Conservation (phyloP, 2,113 vertebrate species). For the Xenus cinereus region DNA sequence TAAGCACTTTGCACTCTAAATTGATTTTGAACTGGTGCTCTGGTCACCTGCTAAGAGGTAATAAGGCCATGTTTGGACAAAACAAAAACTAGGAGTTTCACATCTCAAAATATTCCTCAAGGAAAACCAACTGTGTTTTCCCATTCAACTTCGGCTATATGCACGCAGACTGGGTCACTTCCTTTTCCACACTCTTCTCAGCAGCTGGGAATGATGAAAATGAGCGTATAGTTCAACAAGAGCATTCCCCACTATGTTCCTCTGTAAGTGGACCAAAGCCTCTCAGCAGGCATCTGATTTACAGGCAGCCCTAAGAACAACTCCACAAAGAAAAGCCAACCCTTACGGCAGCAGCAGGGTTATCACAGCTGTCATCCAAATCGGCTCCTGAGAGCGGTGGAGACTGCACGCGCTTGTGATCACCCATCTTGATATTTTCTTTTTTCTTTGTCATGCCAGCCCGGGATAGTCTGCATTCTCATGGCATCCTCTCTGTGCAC, state of each 20-base stretch:
- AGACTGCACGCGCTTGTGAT: not conserved
- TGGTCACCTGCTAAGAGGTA: not conserved
- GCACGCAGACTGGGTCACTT: rapidly evolving
- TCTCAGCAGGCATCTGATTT: not conserved
- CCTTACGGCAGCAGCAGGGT: not conserved
- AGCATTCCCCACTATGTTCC: not conserved
- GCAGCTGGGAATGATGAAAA: not conserved
- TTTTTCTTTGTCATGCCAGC: not conserved
- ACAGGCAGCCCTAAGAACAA: not conserved
- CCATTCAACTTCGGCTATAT: rapidly evolving
- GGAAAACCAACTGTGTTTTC: not conserved
- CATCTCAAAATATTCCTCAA: not conserved
- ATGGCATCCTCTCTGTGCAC: rapidly evolving
- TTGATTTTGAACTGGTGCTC: not conserved
- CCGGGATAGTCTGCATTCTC: not conserved
- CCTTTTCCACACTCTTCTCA: not conserved
- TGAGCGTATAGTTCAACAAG: not conserved
- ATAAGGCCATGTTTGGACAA: not conserved
- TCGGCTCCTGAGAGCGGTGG: not conserved
- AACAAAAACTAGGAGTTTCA: not conserved
- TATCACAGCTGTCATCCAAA: not conserved
- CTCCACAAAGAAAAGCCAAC: not conserved
- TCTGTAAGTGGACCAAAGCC: not conserved
- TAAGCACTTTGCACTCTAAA: not conserved
- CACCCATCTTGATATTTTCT: not conserved